phyloP scores from a whole-genome alignment of 2,113 vertebrate genomes.

The Syrrhaptes paradoxus region DNA sequence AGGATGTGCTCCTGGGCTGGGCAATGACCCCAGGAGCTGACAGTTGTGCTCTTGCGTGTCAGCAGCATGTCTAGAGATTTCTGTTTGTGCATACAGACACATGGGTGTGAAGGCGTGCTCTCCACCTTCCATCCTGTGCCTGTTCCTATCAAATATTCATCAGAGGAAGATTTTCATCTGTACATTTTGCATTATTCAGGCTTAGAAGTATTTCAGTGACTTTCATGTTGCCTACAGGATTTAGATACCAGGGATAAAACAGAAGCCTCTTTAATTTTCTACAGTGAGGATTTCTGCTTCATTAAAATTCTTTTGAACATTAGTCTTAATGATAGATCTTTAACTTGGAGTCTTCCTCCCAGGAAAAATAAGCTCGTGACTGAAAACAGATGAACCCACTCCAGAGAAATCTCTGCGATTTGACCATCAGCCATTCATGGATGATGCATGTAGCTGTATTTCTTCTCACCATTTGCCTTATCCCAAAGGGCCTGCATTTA shows the following conservation, averaged over 20 bases:
- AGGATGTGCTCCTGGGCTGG: neutral
- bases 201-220: slow-evolving; percentile 1
- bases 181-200: slow-evolving; percentile 29
- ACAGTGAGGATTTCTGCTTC: neutral
- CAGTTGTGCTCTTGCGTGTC: neutral
- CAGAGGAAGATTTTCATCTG: slow-evolving; percentile 32
- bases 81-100: neutral
- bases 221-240: slow-evolving; percentile 42
- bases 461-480: neutral
- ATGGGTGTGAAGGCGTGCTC: neutral
- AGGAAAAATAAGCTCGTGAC: neutral
- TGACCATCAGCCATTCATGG: neutral
- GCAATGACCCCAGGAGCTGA: neutral
- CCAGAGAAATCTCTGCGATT: neutral
- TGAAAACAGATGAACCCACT: neutral
- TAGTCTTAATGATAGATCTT: neutral
- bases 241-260: slow-evolving; percentile 16
- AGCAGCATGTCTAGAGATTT: neutral
- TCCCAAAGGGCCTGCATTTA: neutral
- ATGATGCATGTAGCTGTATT: neutral
- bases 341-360: neutral
- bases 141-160: slow-evolving; percentile 31
- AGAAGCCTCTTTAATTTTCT: slow-evolving; percentile 3
- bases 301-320: slow-evolving; percentile 49
- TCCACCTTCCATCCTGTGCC: neutral